These are phyloP conservation scores for Ascaphus truei DNA, from an alignment of 2,113 vertebrate genomes.

Conservation along the genomic window DNA sequence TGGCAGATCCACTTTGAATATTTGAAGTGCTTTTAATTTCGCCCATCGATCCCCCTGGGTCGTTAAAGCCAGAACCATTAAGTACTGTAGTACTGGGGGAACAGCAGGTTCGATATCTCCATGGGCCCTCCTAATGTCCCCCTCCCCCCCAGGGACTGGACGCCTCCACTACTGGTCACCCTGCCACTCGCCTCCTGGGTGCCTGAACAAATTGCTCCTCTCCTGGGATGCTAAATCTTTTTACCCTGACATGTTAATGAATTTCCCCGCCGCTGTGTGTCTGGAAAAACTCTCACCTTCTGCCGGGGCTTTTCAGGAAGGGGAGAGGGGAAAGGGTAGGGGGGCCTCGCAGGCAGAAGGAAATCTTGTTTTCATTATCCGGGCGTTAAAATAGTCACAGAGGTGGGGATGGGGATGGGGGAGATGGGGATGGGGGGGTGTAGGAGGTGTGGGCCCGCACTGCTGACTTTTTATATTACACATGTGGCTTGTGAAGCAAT, in stretches of 20 bases:
- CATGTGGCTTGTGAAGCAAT: constrained; percentile 17
- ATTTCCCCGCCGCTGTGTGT: constrained; percentile 58
- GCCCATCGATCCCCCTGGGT: constrained; percentile 1
- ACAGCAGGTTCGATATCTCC: too few species aligned
- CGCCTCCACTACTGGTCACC: too few species aligned
- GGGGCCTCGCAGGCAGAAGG: background rate
- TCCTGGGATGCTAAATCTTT: constrained; percentile 47
- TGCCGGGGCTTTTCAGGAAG: constrained; percentile 25
- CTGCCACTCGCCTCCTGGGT: too few species aligned
- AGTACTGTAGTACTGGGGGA: too few species aligned
- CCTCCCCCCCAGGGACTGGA: too few species aligned
- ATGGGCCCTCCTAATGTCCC: too few species aligned
- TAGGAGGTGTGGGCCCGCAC: constrained; percentile 11
- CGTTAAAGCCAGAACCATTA: constrained; percentile 2
- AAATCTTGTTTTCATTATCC: constrained; percentile 58
- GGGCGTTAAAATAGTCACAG: constrained; percentile 37
- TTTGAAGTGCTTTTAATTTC: constrained; percentile 7
- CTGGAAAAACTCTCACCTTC: constrained; percentile 60
- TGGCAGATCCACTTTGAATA: background rate
- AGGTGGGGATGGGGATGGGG: constrained; percentile 23
- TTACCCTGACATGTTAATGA: constrained; percentile 56
- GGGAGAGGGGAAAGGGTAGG: constrained; percentile 5
- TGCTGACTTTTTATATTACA: constrained; percentile 44
- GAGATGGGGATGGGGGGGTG: background rate
- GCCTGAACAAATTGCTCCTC: constrained; percentile 17